These are phyloP conservation scores for Dasypogon diadema DNA, from an alignment of 2,888 invertebrate species.

Conservation along the genomic window DNA sequence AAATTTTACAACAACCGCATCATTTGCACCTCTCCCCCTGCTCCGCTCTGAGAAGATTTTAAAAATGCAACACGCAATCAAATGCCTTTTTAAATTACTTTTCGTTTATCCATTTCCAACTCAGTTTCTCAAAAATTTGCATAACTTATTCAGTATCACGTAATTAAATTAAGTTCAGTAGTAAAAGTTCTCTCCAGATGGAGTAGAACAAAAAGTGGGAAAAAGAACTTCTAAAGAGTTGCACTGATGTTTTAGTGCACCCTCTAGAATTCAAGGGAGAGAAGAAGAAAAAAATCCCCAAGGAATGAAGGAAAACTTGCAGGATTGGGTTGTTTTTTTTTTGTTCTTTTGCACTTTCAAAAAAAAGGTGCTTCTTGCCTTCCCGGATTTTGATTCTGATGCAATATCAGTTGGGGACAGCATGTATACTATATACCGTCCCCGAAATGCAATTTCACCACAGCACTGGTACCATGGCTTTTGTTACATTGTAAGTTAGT, in stretches of 20 bases:
- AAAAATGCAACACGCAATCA: conserved; percentile 35
- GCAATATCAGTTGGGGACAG: conserved; percentile 16
- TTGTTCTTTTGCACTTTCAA: conserved; percentile 5
- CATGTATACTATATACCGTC: background rate
- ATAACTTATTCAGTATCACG: conserved; percentile 26
- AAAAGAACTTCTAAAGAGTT: background rate
- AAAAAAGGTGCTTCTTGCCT: background rate
- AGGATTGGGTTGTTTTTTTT: conserved; percentile 12
- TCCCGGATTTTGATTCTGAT: conserved; percentile 23
- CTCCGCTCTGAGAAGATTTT: background rate
- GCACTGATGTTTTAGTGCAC: background rate
- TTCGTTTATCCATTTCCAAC: conserved; percentile 7
- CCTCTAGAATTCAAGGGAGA: background rate
- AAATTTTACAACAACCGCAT: conserved; percentile 14
- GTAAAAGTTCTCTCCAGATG: background rate
- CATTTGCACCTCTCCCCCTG: background rate
- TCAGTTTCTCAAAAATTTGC: conserved; percentile 18
- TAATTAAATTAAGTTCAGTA: conserved; percentile 29
- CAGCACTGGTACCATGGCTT: background rate
- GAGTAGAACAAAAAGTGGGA: background rate
- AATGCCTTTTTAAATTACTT: conserved; percentile 2
- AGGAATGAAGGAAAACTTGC: background rate
- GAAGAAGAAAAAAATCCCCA: background rate
- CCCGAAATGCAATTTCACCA: background rate
- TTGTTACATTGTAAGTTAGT: background rate